A percentile compares a stretch with the other conserved stretches of the same genome.
phyloP scores from a whole-genome alignment of 2,888 invertebrate species.

The Lingula anatina region DNA sequence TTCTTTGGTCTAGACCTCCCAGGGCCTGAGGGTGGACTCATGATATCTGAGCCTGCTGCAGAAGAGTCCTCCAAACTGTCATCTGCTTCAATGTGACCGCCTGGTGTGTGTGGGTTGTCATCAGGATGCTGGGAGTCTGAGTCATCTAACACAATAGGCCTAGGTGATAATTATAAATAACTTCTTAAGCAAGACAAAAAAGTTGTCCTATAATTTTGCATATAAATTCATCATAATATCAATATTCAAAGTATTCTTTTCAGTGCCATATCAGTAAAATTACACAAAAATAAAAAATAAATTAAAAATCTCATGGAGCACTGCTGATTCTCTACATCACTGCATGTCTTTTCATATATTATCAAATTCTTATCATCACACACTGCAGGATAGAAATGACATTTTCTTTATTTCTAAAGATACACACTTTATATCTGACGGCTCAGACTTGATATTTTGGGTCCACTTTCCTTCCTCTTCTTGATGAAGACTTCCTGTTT shows the following conservation, averaged over 20 bases:
- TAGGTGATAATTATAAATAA: no score
- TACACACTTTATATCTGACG: constrained; percentile 24
- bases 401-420: no score
- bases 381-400: no score
- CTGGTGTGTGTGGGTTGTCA: constrained; percentile 13
- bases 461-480: constrained; percentile 39
- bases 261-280: no score
- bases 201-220: no score
- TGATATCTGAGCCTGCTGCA: constrained; percentile 28
- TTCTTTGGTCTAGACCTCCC: constrained; percentile 27
- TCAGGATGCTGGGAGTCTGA: constrained; percentile 17
- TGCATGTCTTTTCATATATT: no score
- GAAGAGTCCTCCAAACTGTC: constrained; percentile 32
- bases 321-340: no score
- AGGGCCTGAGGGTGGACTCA: constrained; percentile 30
- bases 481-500: constrained; percentile 34
- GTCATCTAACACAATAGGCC: constrained; percentile 21
- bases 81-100: constrained; percentile 25
- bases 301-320: no score
- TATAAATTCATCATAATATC: not conserved
- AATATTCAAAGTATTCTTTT: no score
- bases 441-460: constrained; percentile 22
- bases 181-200: no score
- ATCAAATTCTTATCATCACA: no score
- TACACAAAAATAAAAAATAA: no score